Evolutionary conservation across 2,113 vertebrate species (phyloP), one percentile per base, ranked within the genome.

Genomic region (Semicossyphus pulcher): DNA sequence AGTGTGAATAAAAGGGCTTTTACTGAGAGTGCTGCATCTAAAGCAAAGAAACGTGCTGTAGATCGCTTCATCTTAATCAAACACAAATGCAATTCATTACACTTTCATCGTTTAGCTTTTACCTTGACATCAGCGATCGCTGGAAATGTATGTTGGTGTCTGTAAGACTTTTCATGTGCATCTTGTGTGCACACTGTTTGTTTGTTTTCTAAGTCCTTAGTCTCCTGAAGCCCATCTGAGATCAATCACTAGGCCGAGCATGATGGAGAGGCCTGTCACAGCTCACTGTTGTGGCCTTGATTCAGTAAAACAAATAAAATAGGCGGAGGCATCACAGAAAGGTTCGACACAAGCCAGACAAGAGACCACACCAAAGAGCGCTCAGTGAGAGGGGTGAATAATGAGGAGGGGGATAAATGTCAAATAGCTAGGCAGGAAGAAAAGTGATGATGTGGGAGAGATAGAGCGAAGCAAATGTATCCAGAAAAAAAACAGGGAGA

Each of bases 211-310:
- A 54, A 80, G 77, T 84, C 80, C 71, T 78, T 76, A 81, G 81
- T 87, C 88, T 91, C 80, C 78, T 16, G 32, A 75, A 88, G 85
- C 87, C 83, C 75, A 78, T 89, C 78, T 79, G 76, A 91, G 88
- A 92, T 94, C 90, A 89, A 94, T 94, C 91, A 88, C 83, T 8
- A 53, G 79, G 72, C 62, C 44, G 68, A 70, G 81, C 65, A 81
- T 93, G 91, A 94, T 93, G 89, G 90, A 93, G 85, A 72, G 88
- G 83, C 86, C 92, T 89, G 91, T 93, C 93, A 90, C 67, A 34
- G 73, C 77, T 66, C 63, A 65, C 81, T 69, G 84, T 72, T 72
- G 80, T 84, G 87, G 92, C 93, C 92, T 94, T 90, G 89, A 91
- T 89, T 90, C 82, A 49, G 76, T 86, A 82, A 90, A 89, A 90